phyloP scores from a whole-genome alignment of 2,113 vertebrate genomes.

The Struthio camelus region DNA sequence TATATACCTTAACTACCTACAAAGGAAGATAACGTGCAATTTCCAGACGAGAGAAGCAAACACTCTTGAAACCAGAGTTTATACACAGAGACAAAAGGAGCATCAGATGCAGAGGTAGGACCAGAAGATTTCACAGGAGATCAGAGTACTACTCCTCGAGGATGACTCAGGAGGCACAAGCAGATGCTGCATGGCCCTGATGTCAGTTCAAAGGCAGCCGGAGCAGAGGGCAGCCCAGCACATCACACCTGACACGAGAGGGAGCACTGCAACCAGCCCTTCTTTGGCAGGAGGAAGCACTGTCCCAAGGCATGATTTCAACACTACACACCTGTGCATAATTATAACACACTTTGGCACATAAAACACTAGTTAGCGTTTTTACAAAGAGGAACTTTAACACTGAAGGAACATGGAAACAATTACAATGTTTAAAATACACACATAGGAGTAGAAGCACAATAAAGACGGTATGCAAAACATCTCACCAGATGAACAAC shows the following conservation, averaged over 20 bases:
- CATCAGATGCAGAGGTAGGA: background rate
- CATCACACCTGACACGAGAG: background rate
- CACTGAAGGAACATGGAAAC: background rate
- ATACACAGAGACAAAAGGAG: background rate
- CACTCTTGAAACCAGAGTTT: background rate
- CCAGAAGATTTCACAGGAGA: background rate
- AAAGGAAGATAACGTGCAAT: background rate
- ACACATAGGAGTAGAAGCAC: background rate
- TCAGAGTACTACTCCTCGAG: background rate
- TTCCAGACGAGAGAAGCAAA: background rate
- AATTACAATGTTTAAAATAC: background rate
- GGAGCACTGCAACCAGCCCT: background rate
- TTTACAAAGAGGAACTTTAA: background rate
- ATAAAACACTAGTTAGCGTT: background rate
- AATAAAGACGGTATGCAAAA: background rate
- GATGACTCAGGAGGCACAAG: background rate
- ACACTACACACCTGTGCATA: background rate
- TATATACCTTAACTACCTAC: background rate
- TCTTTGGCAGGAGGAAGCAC: background rate
- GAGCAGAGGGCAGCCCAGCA: background rate
- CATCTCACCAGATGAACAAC: background rate
- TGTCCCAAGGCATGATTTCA: background rate
- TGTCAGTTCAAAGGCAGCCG: background rate
- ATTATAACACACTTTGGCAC: accelerated
- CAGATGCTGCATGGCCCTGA: background rate